Evolutionary conservation across 2,888 invertebrate species (phyloP).

Genomic region (Drosophila percnosoma): DNA sequence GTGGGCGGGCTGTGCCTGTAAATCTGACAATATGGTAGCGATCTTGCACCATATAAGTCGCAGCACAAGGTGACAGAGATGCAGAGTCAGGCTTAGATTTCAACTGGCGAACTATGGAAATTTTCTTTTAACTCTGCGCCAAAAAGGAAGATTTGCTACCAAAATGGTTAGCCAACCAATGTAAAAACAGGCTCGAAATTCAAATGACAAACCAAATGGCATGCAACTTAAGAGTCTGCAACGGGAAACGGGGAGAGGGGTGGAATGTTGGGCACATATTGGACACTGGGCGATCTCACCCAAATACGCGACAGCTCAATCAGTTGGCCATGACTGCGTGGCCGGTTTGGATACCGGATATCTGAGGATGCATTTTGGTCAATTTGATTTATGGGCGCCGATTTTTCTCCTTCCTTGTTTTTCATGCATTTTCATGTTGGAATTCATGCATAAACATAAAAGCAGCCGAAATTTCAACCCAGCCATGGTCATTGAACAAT

Average conservation of each 20-base stretch:
- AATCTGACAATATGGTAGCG: slow-evolving; percentile 61
- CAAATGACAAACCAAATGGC: slow-evolving; percentile 65
- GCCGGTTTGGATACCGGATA: slow-evolving; percentile 30
- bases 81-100: not conserved
- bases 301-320: slow-evolving; percentile 79
- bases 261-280: slow-evolving; percentile 38
- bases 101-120: slow-evolving; percentile 47
- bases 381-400: slow-evolving; percentile 72
- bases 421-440: slow-evolving; percentile 72
- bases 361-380: slow-evolving; percentile 52
- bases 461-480: slow-evolving; percentile 71
- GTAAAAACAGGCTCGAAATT: slow-evolving; percentile 58
- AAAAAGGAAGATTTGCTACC: slow-evolving; percentile 40
- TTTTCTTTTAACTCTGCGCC: slow-evolving; percentile 42
- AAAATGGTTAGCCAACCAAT: slow-evolving; percentile 47
- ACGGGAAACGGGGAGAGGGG: not conserved
- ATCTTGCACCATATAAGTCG: slow-evolving; percentile 58
- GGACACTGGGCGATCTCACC: slow-evolving; percentile 75
- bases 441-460: slow-evolving; percentile 79
- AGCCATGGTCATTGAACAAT: slow-evolving; percentile 65
- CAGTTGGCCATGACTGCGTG: slow-evolving; percentile 78
- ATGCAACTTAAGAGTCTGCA: slow-evolving; percentile 21
- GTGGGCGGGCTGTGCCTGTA: slow-evolving; percentile 46
- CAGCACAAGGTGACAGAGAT: slow-evolving; percentile 35
- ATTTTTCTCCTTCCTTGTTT: slow-evolving; percentile 69